phyloP scores from a whole-genome alignment of 37 sponge, comb jelly and placozoan species.

The Chondrilla cf. caribensis region DNA sequence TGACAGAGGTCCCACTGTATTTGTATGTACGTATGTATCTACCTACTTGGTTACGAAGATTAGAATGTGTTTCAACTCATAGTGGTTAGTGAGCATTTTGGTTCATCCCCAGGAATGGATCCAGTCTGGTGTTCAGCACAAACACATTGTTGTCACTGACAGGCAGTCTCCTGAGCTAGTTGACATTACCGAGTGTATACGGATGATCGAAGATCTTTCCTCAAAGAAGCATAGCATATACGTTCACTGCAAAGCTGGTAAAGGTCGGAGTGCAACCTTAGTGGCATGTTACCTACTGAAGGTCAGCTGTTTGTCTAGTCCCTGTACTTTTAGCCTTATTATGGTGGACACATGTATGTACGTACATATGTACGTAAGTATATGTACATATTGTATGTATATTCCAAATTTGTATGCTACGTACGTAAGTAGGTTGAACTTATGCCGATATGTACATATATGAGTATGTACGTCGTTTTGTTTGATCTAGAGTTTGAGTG shows the following conservation, averaged over 20 bases:
- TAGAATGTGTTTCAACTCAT: no score
- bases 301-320: slow-evolving; percentile 19
- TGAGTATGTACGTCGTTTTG: no score
- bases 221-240: slow-evolving; percentile 56
- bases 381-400: background rate
- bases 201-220: slow-evolving; percentile 43
- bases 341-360: background rate
- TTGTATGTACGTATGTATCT: no score
- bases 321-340: no score
- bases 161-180: slow-evolving; percentile 56
- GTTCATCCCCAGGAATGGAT: slow-evolving; percentile 84
- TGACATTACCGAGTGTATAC: slow-evolving; percentile 45
- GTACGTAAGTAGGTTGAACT: no score
- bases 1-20: no score
- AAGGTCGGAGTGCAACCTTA: slow-evolving; percentile 81
- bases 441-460: no score
- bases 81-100: no score
- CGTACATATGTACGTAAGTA: background rate
- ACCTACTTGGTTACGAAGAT: no score
- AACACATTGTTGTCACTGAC: slow-evolving; percentile 63
- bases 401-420: background rate
- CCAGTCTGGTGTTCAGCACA: slow-evolving; percentile 50
- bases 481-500: no score
- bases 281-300: slow-evolving; percentile 83
- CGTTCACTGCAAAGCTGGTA: slow-evolving; percentile 94